A percentile compares a stretch with the other conserved stretches of the same genome.
These are phyloP conservation scores for Orientallactaga bullata DNA, from an alignment of 2,113 vertebrate species.

Conservation along the genomic window DNA sequence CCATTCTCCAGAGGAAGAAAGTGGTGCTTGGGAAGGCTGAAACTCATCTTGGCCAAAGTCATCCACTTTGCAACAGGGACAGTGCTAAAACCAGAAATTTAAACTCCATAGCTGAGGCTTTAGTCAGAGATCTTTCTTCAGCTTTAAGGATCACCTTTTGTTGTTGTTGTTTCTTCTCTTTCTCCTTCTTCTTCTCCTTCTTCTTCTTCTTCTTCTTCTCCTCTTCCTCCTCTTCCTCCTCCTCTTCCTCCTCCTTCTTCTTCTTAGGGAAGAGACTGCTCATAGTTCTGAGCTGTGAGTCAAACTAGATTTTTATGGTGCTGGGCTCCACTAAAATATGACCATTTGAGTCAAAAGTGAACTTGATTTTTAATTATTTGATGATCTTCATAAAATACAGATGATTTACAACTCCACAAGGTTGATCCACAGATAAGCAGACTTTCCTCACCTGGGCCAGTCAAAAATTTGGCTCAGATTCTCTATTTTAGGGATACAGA, in stretches of 20 bases:
- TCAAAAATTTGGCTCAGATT: constrained; percentile 4
- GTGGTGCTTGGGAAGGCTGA: neutral
- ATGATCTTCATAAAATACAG: constrained; percentile 75
- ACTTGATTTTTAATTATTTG: constrained; percentile 32
- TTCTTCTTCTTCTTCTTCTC: too few relatives aligned
- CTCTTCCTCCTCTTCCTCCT: too few relatives aligned
- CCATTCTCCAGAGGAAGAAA: neutral
- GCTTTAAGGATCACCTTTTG: neutral
- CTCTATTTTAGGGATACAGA: neutral
- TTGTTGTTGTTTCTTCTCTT: too few relatives aligned
- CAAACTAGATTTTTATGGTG: constrained; percentile 69
- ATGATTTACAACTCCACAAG: constrained; percentile 63
- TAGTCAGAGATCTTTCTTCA: constrained; percentile 8
- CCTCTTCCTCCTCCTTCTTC: too few relatives aligned
- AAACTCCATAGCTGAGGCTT: neutral
- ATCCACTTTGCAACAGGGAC: neutral
- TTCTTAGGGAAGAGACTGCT: constrained; percentile 60
- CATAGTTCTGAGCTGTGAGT: constrained; percentile 48
- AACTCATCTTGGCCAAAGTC: neutral
- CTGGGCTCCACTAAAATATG: constrained; percentile 69
- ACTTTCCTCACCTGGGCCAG: neutral
- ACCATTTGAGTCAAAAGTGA: constrained; percentile 73
- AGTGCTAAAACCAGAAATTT: neutral
- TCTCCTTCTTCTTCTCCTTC: too few relatives aligned
- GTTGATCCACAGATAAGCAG: constrained; percentile 36